These are phyloP conservation scores for Rhagologus leucostigma DNA, from an alignment of 2,113 vertebrate species.

Conservation along the genomic window DNA sequence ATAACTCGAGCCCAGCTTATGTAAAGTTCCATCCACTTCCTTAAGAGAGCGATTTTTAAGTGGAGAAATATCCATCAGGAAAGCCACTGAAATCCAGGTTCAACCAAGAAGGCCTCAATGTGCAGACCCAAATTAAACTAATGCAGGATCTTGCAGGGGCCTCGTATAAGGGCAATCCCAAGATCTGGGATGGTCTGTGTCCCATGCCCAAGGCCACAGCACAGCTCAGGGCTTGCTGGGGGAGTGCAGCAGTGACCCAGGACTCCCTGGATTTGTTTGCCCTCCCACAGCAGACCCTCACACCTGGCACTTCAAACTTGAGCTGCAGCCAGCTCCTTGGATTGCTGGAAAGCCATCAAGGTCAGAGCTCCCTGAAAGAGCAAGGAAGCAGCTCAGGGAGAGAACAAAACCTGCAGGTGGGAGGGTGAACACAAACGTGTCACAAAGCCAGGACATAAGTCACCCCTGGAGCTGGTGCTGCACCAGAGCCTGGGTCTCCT, in stretches of 20 bases:
- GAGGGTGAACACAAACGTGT: background rate
- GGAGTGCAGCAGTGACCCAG: background rate
- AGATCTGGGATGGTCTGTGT: background rate
- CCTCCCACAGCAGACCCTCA: background rate
- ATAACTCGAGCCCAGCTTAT: background rate
- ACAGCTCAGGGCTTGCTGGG: background rate
- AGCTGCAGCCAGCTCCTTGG: background rate
- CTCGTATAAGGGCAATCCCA: accelerated
- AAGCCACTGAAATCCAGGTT: background rate
- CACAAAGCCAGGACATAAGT: background rate
- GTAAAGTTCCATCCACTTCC: background rate
- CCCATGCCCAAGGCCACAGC: background rate
- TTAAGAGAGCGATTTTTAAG: background rate
- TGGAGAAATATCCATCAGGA: background rate
- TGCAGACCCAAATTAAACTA: background rate
- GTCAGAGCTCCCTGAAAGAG: background rate
- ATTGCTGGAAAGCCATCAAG: background rate
- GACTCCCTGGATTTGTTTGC: background rate
- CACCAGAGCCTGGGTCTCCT: background rate
- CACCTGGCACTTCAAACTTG: background rate
- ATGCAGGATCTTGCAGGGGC: background rate
- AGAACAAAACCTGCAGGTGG: background rate
- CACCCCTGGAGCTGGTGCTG: background rate
- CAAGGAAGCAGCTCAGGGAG: background rate
- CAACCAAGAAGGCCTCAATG: background rate